Base-by-base conservation (phyloP, 23 tunicate genomes). In the Botrylloides violaceus region DNA sequence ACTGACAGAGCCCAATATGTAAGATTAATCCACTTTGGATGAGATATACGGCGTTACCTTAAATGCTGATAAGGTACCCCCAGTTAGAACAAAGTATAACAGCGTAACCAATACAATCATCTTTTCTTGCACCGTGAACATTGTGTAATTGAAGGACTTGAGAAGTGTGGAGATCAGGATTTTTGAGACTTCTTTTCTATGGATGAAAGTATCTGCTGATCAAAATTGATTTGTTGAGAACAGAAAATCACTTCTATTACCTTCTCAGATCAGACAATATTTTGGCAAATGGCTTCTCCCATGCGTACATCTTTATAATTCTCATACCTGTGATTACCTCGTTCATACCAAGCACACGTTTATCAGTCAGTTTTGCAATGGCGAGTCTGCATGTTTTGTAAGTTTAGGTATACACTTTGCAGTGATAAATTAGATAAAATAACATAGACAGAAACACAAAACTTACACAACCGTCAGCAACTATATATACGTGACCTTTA, bases 321-420 rank as follows among this genome's bases (percentile, higher is more conserved):
- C 85, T 74, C 80, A 84, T 84, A 3, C 76, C 80, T 31, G 92
- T 48, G 32, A 84, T 71, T n/a, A 84, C 75, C 38, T 84, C 92
- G 47, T 76, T 84, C 92, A 84, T 84, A 1, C 63, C 37, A 21
- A 73, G 37, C 18, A 84, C 70, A 23, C 92, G 61, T 39, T 84
- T 39, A 35, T 79, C 92, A 29, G 94, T 79, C 1, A 72, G 63
- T 25, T 68, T 36, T 1, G 81, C 76, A 43, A 43, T 43, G 53
- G 15, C 53, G 53, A 43, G 53, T 15, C 53, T 43, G 53, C 15
- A 43, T 43, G 53, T 43, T 9, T 78, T 48, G 72, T 78, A 3
- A 79, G 29, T 84, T 57, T 43, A n/a, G n/a, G n/a, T n/a, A n/a
- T n/a, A n/a, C n/a, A n/a, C n/a, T n/a, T n/a, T n/a, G n/a, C n/a